Evolutionary conservation across 2,113 vertebrate genomes (phyloP), one percentile per base, ranked within the genome.

Genomic region (Colinus virginianus): DNA sequence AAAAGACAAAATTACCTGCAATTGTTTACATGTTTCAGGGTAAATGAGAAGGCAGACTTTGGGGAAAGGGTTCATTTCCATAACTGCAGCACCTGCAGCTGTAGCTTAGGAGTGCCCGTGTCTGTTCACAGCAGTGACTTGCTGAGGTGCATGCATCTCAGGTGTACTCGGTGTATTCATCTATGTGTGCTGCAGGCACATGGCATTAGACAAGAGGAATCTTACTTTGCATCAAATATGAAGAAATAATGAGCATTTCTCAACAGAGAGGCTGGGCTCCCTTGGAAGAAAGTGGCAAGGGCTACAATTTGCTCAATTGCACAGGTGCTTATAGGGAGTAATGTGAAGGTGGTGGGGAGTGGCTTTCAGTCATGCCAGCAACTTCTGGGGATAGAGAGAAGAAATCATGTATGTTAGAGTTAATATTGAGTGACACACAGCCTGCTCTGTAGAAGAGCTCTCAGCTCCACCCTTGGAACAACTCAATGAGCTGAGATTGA

Each of bases 151-250:
- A 2, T 10, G 8, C n/a, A 40, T 45, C 40, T 83, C 55, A 45
- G 61, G 8, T 11, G 46, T 32, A 46, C 3, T 0, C 11, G 40
- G 13, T 51, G 7, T 25, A 14, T 74, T 15, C 42, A 42, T 53
- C 34, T 67, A 11, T 0, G 0, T 59, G 10, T 0, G 0, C 51
- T 42, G 34, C 38, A 59, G 72, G 40, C 1, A 0, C 13, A 2
- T 10, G 25, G 5, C 2, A 0, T 36, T 30, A 51, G 68, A 26
- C 34, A 51, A 51, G 34, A 30, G 48, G 48, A 51, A 38, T 23
- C 56, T 20, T 46, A 25, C 48, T 78, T 92, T n/a, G 30, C 48
- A 34, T 72, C 7, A 1, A 18, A 43, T n/a, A 32, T 8, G 26
- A 79, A 61, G 23, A 80, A 62, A 55, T 53, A 42, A 21, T 43